phyloP scores from a whole-genome alignment of 2,113 vertebrate genomes.

The Oenanthe melanoleuca region DNA sequence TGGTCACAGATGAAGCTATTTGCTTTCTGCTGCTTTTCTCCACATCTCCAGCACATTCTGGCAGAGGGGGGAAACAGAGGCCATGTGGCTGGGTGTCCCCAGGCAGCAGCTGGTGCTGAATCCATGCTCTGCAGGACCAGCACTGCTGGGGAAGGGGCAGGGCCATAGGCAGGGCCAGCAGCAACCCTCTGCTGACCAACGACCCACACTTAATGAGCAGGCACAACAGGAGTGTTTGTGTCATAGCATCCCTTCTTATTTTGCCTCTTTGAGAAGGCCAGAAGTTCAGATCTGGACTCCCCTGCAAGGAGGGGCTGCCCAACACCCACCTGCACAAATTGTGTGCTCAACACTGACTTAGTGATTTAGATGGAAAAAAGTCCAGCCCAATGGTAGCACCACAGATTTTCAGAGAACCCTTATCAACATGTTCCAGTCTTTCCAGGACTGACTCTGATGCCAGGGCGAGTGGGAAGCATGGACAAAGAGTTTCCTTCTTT shows the following conservation, averaged over 20 bases:
- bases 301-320: not conserved
- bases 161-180: not conserved
- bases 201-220: not conserved
- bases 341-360: not conserved
- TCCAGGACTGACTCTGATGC: not conserved
- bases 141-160: not conserved
- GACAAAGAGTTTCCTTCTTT: not conserved
- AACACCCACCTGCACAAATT: not conserved
- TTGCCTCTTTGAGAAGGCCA: not conserved
- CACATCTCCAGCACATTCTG: not conserved
- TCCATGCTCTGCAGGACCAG: not conserved
- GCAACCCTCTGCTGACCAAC: not conserved
- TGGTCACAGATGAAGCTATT: not conserved
- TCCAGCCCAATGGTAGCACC: not conserved
- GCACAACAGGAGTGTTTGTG: not conserved
- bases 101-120: not conserved
- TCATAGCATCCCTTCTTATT: not conserved
- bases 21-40: not conserved
- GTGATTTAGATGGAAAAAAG: not conserved
- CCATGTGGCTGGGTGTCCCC: rapidly evolving
- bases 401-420: not conserved
- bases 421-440: not conserved
- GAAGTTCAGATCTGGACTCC: not conserved
- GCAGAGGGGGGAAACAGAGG: not conserved
- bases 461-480: not conserved